Evolutionary conservation across 1,140 invertebrate genomes (phyloP).

Genomic region (Paracyclopina nana): DNA sequence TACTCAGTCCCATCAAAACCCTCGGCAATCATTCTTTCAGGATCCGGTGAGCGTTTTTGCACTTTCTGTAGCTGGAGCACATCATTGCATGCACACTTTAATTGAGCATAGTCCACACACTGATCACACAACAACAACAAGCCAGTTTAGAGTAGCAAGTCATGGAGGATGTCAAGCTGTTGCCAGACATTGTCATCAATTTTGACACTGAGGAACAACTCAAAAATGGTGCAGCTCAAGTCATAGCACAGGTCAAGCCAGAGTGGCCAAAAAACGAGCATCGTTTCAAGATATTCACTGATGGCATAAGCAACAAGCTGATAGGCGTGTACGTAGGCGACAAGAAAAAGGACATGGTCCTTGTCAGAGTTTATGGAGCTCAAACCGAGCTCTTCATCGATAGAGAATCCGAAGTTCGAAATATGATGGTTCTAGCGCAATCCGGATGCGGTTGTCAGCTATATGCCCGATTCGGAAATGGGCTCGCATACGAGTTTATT

Average conservation of each 20-base stretch:
- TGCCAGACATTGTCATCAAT: neutral
- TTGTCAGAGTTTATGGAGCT: slow-evolving; percentile 1
- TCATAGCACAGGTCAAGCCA: neutral
- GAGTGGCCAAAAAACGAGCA: neutral
- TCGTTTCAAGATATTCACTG: slow-evolving; percentile 4
- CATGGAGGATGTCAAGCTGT: neutral
- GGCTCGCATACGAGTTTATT: slow-evolving; percentile 76
- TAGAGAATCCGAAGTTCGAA: slow-evolving; percentile 4
- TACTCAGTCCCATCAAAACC: no score
- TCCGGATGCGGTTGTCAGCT: slow-evolving; percentile 56
- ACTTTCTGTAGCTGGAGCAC: no score
- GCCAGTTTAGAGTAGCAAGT: no score
- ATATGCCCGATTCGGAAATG: slow-evolving; percentile 82
- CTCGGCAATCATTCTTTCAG: no score
- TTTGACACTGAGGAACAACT: neutral
- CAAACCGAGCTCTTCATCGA: slow-evolving; percentile 3
- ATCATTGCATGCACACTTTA: no score
- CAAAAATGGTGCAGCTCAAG: neutral
- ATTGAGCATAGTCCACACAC: no score
- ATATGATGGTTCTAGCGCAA: neutral
- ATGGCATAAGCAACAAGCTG: slow-evolving; percentile 1
- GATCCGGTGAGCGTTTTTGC: no score
- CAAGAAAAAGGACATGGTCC: neutral
- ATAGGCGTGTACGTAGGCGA: neutral
- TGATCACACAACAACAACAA: no score